Evolutionary conservation across 2,797 vertebrate species (phyloP).

Genomic region (Epinephelus malabaricus): DNA sequence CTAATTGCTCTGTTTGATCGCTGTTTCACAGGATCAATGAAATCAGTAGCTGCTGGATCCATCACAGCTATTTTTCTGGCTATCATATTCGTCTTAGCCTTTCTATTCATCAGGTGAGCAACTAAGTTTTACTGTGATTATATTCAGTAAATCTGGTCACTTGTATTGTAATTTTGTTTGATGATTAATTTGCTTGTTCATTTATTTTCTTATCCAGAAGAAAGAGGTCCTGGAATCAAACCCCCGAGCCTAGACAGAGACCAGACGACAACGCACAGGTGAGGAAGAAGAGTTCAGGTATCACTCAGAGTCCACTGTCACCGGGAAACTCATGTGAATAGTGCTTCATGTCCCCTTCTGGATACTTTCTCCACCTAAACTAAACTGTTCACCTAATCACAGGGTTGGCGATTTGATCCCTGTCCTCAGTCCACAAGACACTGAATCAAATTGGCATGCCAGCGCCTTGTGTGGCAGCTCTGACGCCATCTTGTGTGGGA

Average conservation of each 20-base stretch:
- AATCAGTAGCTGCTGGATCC: conserved; percentile 19
- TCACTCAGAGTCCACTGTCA: background rate
- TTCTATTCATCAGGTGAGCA: conserved; percentile 40
- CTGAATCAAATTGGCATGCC: too few species aligned
- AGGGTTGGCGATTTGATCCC: too few species aligned
- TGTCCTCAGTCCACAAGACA: too few species aligned
- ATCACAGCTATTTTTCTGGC: conserved; percentile 18
- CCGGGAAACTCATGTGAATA: background rate
- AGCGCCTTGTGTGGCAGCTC: too few species aligned
- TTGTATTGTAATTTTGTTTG: background rate
- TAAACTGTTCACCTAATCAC: background rate
- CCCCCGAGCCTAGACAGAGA: background rate
- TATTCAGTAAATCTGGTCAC: background rate
- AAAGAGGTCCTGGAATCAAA: background rate
- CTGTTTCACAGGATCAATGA: conserved; percentile 34
- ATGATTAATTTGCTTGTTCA: background rate
- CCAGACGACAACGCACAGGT: conserved; percentile 12
- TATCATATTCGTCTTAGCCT: conserved; percentile 5
- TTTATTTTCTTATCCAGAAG: background rate
- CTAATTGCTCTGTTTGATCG: background rate
- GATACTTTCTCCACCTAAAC: background rate
- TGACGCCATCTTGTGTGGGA: too few species aligned
- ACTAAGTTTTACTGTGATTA: background rate
- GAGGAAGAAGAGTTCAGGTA: conserved; percentile 1
- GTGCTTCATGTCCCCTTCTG: background rate